Evolutionary conservation across 2,113 vertebrate species (phyloP).

Genomic region (Micronycteris hirsuta): DNA sequence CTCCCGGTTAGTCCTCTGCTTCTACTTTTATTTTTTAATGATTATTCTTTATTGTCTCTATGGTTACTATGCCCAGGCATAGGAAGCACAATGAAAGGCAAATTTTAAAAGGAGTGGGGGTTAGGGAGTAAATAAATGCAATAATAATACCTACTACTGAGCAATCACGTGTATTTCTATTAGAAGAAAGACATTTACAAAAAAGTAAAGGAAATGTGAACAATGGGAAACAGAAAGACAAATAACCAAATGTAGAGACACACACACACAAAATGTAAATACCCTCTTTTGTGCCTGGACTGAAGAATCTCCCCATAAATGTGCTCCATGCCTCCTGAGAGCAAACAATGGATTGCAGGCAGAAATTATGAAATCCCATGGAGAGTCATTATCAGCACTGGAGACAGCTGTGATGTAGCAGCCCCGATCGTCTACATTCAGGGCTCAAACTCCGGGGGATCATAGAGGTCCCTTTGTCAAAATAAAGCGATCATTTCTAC

Average conservation of each 20-base stretch:
- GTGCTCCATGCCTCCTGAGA: slow-evolving; percentile 50
- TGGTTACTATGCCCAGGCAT: not conserved
- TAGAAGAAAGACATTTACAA: not conserved
- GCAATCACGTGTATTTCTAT: not conserved
- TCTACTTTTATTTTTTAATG: not conserved
- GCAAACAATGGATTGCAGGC: slow-evolving; percentile 58
- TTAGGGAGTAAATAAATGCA: not conserved
- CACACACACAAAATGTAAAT: not conserved
- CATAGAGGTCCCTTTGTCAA: slow-evolving; percentile 61
- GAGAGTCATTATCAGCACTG: slow-evolving; percentile 58
- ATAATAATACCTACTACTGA: not conserved
- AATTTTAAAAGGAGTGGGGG: not conserved
- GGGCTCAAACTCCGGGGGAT: slow-evolving; percentile 57
- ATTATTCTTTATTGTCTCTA: not conserved
- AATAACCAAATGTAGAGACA: not conserved
- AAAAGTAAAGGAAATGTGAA: not conserved
- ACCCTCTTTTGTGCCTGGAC: slow-evolving; percentile 1
- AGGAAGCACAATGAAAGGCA: not conserved
- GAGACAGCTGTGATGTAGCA: slow-evolving; percentile 66
- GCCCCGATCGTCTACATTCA: slow-evolving; percentile 40
- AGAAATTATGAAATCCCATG: slow-evolving; percentile 64
- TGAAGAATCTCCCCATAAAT: slow-evolving; percentile 65
- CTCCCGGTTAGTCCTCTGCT: not conserved
- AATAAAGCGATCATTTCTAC: slow-evolving; percentile 71
- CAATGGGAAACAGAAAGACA: not conserved